These are phyloP conservation scores for Prunella fulvescens DNA, from an alignment of 2,113 vertebrate species.

Conservation along the genomic window DNA sequence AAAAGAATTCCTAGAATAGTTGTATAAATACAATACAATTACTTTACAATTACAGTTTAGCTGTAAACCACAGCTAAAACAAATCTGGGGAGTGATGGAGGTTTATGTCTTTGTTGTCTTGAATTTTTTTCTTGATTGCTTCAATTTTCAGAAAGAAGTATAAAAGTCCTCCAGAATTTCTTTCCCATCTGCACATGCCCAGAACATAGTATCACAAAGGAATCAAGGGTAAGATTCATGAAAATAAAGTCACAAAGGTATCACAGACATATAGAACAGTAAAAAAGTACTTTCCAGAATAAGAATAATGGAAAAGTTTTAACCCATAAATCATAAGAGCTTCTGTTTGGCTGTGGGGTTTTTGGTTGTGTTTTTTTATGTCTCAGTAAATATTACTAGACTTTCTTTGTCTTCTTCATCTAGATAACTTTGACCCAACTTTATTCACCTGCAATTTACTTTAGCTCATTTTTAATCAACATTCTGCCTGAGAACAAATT, in stretches of 20 bases:
- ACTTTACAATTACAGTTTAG: too few relatives aligned
- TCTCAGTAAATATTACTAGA: not conserved
- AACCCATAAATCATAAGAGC: not conserved
- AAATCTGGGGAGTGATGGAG: rapidly evolving
- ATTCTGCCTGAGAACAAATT: not conserved
- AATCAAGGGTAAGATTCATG: not conserved
- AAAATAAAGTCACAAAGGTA: not conserved
- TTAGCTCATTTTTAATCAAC: not conserved
- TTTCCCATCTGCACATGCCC: not conserved
- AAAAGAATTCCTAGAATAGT: not conserved
- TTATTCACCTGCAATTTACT: not conserved
- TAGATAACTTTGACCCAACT: not conserved
- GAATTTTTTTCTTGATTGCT: not conserved
- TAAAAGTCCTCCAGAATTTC: not conserved
- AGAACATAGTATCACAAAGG: not conserved
- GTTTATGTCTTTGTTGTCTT: not conserved
- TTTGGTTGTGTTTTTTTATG: not conserved
- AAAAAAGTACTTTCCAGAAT: not conserved
- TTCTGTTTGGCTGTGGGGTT: not conserved
- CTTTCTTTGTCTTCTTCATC: not conserved
- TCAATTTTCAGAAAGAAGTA: not conserved
- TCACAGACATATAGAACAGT: not conserved
- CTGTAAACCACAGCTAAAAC: not conserved
- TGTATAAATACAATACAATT: not conserved
- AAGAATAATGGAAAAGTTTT: not conserved